A percentile compares a stretch with the other conserved stretches of the same genome.
These are phyloP conservation scores for Palythoa grandis DNA, from an alignment of 92 coral and sea anemone species.

Conservation along the genomic window DNA sequence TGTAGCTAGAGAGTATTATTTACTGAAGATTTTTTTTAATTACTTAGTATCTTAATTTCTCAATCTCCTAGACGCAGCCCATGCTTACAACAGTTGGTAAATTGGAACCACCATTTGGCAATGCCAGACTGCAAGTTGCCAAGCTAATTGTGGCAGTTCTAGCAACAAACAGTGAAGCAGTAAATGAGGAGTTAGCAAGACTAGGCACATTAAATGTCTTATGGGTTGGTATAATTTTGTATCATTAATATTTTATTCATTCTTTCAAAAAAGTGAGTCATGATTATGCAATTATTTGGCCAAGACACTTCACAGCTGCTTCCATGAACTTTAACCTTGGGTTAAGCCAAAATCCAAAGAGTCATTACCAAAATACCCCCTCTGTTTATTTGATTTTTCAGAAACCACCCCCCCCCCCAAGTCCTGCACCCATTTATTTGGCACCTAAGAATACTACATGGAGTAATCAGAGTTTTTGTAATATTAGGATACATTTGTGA, in stretches of 20 bases:
- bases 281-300: not conserved
- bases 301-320: not conserved
- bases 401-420: no score
- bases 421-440: no score
- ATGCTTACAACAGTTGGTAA: slow-evolving; percentile 94
- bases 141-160: slow-evolving; percentile 89
- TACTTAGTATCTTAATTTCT: not conserved
- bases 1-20: no score
- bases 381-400: no score
- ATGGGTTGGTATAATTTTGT: slow-evolving; percentile 75
- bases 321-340: no score
- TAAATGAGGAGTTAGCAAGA: slow-evolving; percentile 87
- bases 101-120: slow-evolving; percentile 95
- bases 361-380: no score
- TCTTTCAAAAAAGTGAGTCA: not conserved
- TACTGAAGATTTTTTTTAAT: not conserved
- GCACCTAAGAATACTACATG: no score
- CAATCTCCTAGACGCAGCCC: slow-evolving; percentile 70
- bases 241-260: not conserved
- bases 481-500: no score
- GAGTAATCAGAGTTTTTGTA: no score
- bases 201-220: slow-evolving; percentile 90
- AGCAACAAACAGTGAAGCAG: slow-evolving; percentile 94
- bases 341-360: no score
- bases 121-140: slow-evolving; percentile 94